Percentiles rank a stretch among this genome's conserved stretches.
phyloP scores from a whole-genome alignment of 1,140 invertebrate species.

The Riptortus pedestris region DNA sequence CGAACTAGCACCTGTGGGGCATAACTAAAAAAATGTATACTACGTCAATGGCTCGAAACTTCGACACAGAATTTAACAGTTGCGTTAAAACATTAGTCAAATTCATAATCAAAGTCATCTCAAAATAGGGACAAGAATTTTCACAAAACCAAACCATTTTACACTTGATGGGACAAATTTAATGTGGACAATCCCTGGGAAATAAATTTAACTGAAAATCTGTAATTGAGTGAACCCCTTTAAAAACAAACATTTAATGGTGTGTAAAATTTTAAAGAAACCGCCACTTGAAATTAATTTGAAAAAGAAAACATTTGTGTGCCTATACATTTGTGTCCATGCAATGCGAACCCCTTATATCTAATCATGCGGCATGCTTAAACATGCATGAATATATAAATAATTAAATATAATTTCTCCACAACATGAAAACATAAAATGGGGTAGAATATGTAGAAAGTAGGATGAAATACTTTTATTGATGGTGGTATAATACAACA shows the following conservation, averaged over 20 bases:
- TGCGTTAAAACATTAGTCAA: not conserved
- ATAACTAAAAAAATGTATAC: slow-evolving; percentile 18
- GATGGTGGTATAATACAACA: too few relatives aligned
- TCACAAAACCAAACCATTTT: not conserved
- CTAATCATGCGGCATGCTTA: not conserved
- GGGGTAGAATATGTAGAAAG: too few relatives aligned
- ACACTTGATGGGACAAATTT: too few relatives aligned
- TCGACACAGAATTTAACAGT: slow-evolving; percentile 8
- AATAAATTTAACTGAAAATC: too few relatives aligned
- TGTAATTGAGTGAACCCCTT: too few relatives aligned
- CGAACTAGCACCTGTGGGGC: slow-evolving; percentile 8
- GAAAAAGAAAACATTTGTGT: slow-evolving; percentile 4
- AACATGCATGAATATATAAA: not conserved
- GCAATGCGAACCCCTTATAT: slow-evolving; percentile 8
- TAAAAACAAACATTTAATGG: not conserved
- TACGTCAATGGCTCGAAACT: slow-evolving; percentile 28
- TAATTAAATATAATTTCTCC: not conserved
- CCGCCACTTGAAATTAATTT: not conserved
- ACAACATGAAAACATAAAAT: slow-evolving; percentile 5
- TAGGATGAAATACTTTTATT: too few relatives aligned
- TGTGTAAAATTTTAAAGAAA: not conserved
- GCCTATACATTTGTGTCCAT: slow-evolving; percentile 10
- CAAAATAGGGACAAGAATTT: not conserved
- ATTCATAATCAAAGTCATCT: too few relatives aligned
- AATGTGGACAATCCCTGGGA: too few relatives aligned